Conservation (phyloP, 2,113 vertebrate species). For the Hassar affinis region DNA sequence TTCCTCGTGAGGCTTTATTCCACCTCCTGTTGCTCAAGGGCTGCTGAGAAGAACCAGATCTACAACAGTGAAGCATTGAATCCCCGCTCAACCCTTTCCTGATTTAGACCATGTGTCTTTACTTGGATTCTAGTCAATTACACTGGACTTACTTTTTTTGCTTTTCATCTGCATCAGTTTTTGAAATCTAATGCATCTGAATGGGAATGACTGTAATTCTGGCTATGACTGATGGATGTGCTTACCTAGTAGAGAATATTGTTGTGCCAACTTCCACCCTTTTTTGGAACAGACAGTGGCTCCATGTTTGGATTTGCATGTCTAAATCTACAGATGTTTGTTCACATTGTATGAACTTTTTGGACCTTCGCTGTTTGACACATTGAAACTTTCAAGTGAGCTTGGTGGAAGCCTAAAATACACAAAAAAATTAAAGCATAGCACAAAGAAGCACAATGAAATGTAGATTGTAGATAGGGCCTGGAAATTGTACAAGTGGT, state of each 20-base stretch:
- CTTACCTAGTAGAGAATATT: not conserved
- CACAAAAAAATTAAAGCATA: not conserved
- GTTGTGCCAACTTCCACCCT: not conserved
- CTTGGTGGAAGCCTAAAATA: not conserved
- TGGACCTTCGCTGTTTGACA: not conserved
- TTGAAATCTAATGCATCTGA: not conserved
- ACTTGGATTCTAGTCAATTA: not conserved
- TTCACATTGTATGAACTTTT: not conserved
- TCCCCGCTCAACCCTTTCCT: not conserved
- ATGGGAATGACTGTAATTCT: not conserved
- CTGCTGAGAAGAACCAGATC: constrained; percentile 41
- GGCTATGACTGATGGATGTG: constrained; percentile 14
- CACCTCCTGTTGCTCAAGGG: constrained; percentile 37
- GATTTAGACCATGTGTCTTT: constrained; percentile 20
- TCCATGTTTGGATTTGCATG: constrained; percentile 62
- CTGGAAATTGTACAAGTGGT: not conserved
- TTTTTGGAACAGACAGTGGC: not conserved
- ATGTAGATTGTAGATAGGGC: not conserved
- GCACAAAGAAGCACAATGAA: not conserved
- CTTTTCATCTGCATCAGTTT: not conserved
- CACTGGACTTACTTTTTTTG: not conserved
- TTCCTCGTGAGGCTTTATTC: constrained; percentile 61
- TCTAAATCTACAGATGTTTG: constrained; percentile 34
- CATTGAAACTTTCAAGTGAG: not conserved
- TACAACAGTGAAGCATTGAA: not conserved